Base-by-base conservation (phyloP, 2,888 invertebrate genomes). In the Drosophila prolongata region DNA sequence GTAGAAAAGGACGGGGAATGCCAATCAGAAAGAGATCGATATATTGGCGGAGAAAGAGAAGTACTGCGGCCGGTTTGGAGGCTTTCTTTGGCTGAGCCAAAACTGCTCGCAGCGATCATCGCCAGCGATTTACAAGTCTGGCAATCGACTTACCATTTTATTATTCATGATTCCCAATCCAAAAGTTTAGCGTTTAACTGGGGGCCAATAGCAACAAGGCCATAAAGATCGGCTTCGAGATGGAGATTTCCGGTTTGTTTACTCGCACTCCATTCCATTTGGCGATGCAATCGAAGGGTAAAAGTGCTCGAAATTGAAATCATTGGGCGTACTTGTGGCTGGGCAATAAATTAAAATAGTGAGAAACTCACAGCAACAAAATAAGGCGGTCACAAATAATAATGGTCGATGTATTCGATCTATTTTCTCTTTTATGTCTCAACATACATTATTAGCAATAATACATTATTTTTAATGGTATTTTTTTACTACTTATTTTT, bases 101-200 rank as follows among this genome's bases (percentile, higher is more conserved):
- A 47, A 52, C 46, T 38, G 49, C 54, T 43, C 16, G 30, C 24
- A 34, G 16, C 62, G 52, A 62, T 53, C 62, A 73, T 70, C 66
- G 69, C 54, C 65, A 72, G 37, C 62, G 66, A 62, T 60, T 75
- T 76, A 81, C 58, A 64, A 55, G 68, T 65, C 72, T 54, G 65
- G 24, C 58, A 57, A 69, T 78, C 61, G 58, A 66, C 59, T 60
- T 38, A 59, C 43, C 24, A 46, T 47, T 67, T 68, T 37, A 67
- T 68, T 67, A 68, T 68, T 43, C 69, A 43, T 35, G 47, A 49
- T 67, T 43, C 56, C 68, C 47, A 35, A 34, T 24, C 37, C 37
- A 16, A 54, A 55, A 55, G 55, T 16, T 54, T 37, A 57, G 46
- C 86, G 82, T 69, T 80, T 79, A 79, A 81, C 34, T 11, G 16